Base-by-base conservation (phyloP, 2,888 invertebrate species). In the Ennomos fuscantarius region DNA sequence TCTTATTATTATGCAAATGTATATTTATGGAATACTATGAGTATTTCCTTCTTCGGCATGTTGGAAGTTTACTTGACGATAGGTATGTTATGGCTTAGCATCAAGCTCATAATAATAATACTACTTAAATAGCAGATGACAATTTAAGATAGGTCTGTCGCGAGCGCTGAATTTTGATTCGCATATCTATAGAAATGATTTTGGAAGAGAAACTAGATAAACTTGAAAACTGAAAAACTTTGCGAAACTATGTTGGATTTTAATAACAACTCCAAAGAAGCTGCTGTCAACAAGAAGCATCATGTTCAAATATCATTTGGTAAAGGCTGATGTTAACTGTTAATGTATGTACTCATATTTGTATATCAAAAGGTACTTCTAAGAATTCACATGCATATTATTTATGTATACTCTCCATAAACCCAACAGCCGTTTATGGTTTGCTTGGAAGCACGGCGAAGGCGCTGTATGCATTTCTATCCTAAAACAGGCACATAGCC, bases 401-500 rank as follows among this genome's bases (percentile, higher is more conserved):
- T 43, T 55, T 35, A 40, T 42, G 48, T 37, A 39, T 34, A 24
- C 36, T 13, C 32, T 36, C 45, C 39, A 36, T 50, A 51, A 50
- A 36, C 12, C 32, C 33, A 24, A 36, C 32, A 11, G 10, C 35
- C 13, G 24, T 56, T 56, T 46, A 46, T 34, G 51, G 37, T 10
- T 31, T 42, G 13, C 32, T 33, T 32, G 24, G 44, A n/a, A 37
- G 9, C 33, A 45, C n/a, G 47, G 11, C 49, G 35, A 43, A 33
- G 31, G 48, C 8, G 34, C 64, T 57, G 54, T 50, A 55, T 64
- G 62, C 67, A 70, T 68, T 68, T 66, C 55, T 70, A 67, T 69
- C 71, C 69, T 70, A 75, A 75, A 79, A 74, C 71, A 69, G 71
- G 65, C 55, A 65, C 69, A 73, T 37, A 74, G 64, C 66, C 69